These are phyloP conservation scores for Phymatocera aterrima DNA, from an alignment of 2,888 invertebrate genomes.

Conservation along the genomic window DNA sequence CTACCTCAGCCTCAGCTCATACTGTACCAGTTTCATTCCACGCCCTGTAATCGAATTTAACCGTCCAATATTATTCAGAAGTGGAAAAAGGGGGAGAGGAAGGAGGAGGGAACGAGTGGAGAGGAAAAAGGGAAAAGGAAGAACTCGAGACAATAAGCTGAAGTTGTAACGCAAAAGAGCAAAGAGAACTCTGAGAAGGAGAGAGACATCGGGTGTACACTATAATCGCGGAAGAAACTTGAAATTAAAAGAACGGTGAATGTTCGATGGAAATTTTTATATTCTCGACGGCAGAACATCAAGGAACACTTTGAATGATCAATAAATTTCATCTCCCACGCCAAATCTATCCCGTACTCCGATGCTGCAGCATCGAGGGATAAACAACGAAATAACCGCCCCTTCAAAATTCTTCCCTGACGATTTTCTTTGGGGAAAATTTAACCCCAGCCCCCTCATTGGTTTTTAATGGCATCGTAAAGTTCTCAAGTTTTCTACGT, in stretches of 20 bases:
- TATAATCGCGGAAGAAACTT: no score
- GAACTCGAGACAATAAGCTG: neutral
- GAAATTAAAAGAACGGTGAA: no score
- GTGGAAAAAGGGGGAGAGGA: neutral
- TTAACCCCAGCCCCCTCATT: neutral
- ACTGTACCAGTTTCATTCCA: conserved; percentile 9
- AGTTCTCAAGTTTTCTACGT: conserved; percentile 13
- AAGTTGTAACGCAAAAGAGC: no score
- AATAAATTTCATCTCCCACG: conserved; percentile 26
- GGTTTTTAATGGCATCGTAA: conserved; percentile 26
- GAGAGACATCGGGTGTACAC: no score
- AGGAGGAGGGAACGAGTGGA: neutral
- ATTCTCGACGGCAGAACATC: neutral
- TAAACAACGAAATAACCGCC: conserved; percentile 33
- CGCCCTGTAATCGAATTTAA: conserved; percentile 9
- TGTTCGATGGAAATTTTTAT: neutral
- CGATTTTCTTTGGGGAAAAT: neutral
- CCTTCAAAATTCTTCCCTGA: conserved; percentile 15
- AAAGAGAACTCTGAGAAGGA: no score
- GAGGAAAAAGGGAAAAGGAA: neutral
- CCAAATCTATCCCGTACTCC: conserved; percentile 16
- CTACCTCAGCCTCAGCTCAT: neutral
- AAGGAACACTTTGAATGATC: neutral
- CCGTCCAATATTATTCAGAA: conserved; percentile 18
- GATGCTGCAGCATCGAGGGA: neutral